Percentiles rank a stretch among this genome's conserved stretches.
These are phyloP conservation scores for Pedicia rivosa DNA, from an alignment of 2,888 invertebrate species.

Conservation along the genomic window DNA sequence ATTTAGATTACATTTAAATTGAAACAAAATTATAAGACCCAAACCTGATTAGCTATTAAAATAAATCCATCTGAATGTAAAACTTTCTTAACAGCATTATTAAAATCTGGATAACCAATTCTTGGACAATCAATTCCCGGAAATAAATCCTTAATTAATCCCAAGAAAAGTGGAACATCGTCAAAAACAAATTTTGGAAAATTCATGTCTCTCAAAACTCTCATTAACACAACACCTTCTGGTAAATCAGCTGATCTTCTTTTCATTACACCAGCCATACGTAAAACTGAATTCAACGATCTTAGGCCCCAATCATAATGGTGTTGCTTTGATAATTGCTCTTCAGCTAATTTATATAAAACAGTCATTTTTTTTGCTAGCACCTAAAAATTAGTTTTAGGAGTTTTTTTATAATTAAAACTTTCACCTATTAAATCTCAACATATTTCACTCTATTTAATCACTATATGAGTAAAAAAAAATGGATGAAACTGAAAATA, in stretches of 20 bases:
- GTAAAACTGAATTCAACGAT: constrained; percentile 77
- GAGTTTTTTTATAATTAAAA: constrained; percentile 2
- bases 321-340: constrained; percentile 80
- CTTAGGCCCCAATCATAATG: constrained; percentile 91
- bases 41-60: constrained; percentile 50
- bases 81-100: constrained; percentile 54
- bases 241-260: constrained; percentile 60
- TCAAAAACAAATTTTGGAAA: constrained; percentile 85
- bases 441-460: too few relatives aligned
- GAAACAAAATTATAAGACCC: not conserved
- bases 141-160: constrained; percentile 64
- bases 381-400: constrained; percentile 28
- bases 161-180: constrained; percentile 78
- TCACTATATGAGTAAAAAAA: constrained; percentile 2
- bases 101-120: constrained; percentile 75
- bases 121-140: constrained; percentile 82
- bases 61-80: constrained; percentile 52
- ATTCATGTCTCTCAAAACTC: constrained; percentile 84
- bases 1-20: not conserved
- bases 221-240: constrained; percentile 79
- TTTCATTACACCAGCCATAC: constrained; percentile 82
- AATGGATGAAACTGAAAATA: constrained; percentile 5
- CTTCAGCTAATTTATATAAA: constrained; percentile 68
- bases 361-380: constrained; percentile 91
- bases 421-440: not conserved